Percentiles rank a stretch among this genome's conserved stretches.
Evolutionary conservation across 2,888 invertebrate genomes (phyloP).

Genomic region (Vannuccia rotundouncinata): DNA sequence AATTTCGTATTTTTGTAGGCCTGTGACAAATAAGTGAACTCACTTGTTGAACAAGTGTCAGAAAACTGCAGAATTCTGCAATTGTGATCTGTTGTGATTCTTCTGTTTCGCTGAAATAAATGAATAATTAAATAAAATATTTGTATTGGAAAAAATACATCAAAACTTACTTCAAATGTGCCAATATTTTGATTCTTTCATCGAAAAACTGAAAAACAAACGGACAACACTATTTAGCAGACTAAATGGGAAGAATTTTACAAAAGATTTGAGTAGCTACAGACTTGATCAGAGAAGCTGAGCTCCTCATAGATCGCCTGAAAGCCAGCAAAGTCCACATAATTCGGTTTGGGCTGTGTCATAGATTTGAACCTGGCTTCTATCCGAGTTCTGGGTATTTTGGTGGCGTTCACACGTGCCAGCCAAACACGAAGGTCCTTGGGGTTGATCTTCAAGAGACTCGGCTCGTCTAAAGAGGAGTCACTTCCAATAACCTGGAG

Average conservation of each 20-base stretch:
- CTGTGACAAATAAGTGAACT: no score
- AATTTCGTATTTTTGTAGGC: no score
- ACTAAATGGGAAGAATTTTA: background rate
- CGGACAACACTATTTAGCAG: background rate
- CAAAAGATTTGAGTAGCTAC: no score
- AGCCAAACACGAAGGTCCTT: background rate
- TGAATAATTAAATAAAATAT: no score
- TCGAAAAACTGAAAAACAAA: background rate
- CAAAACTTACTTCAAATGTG: background rate
- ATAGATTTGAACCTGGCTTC: background rate
- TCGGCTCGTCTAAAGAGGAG: no score
- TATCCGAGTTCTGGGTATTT: background rate
- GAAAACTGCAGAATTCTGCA: no score
- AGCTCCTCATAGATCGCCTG: background rate
- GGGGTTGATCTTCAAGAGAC: no score
- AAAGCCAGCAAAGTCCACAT: slow-evolving; percentile 31
- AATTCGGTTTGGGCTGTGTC: slow-evolving; percentile 31
- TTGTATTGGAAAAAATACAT: no score
- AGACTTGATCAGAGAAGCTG: background rate
- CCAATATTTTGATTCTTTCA: background rate
- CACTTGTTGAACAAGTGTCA: no score
- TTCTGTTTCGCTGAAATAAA: no score
- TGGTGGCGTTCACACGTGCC: background rate
- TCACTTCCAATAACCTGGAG: no score
- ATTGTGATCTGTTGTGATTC: no score